These are phyloP conservation scores for Rhyacophila brunnea DNA, from an alignment of 1,140 invertebrate genomes.

Conservation along the genomic window DNA sequence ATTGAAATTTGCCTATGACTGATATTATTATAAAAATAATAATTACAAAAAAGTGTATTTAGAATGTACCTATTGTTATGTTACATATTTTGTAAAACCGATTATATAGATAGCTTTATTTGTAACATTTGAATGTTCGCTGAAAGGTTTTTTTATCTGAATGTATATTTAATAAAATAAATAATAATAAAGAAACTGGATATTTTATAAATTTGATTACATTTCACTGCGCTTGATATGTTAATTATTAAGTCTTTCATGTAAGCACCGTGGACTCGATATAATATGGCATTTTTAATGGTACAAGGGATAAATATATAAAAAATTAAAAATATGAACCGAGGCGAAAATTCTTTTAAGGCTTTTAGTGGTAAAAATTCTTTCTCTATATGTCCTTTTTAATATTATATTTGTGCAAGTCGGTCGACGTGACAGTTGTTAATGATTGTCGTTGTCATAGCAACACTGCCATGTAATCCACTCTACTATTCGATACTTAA, in stretches of 20 bases:
- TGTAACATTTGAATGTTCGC: constrained; percentile 25
- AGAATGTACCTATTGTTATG: constrained; percentile 27
- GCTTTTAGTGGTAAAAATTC: constrained; percentile 23
- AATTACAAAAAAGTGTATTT: constrained; percentile 27
- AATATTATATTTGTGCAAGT: constrained; percentile 6
- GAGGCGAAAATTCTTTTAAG: constrained; percentile 15
- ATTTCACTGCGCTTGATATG: not conserved
- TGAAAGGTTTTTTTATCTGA: constrained; percentile 20
- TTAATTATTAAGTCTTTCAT: not conserved
- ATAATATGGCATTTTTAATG: constrained; percentile 7
- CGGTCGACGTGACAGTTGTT: not conserved
- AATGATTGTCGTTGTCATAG: constrained; percentile 1
- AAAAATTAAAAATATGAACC: constrained; percentile 2
- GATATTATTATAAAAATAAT: constrained; percentile 30
- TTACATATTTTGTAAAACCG: constrained; percentile 34
- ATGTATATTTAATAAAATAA: constrained; percentile 16
- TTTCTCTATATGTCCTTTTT: constrained; percentile 9
- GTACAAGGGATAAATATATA: constrained; percentile 25
- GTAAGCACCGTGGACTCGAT: not conserved
- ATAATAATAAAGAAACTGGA: not conserved
- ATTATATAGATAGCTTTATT: constrained; percentile 28
- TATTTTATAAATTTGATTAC: constrained; percentile 14
- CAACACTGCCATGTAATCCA: too few species aligned
- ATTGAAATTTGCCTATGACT: constrained; percentile 31
- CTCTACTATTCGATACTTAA: too few species aligned